A percentile compares a stretch with the other conserved stretches of the same genome.
Evolutionary conservation across 1,140 invertebrate species (phyloP).

Genomic region (Cydia amplana): DNA sequence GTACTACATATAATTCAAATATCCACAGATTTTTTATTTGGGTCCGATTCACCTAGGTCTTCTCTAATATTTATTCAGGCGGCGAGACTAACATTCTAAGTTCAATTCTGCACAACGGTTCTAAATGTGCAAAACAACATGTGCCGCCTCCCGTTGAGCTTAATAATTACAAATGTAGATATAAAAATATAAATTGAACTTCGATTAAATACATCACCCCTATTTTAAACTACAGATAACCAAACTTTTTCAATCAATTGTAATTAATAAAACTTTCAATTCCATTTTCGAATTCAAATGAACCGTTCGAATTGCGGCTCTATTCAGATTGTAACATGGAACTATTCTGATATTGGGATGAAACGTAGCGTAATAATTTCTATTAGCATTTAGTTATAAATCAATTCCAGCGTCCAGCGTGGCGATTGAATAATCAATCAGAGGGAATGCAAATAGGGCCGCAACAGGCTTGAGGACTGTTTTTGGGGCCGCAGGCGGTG

Average conservation of each 20-base stretch:
- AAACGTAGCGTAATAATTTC: slow-evolving; percentile 50
- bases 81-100: background rate
- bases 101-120: background rate
- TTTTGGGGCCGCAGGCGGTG: slow-evolving; percentile 19
- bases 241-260: slow-evolving; percentile 30
- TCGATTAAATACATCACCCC: slow-evolving; percentile 6
- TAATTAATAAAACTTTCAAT: slow-evolving; percentile 21
- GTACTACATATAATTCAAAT: no score
- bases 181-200: slow-evolving; percentile 25
- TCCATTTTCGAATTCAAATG: slow-evolving; percentile 30
- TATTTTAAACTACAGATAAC: slow-evolving; percentile 12
- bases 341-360: slow-evolving; percentile 32
- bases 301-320: background rate
- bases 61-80: background rate
- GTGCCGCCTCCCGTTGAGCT: background rate
- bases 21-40: no score
- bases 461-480: slow-evolving; percentile 54
- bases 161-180: slow-evolving; percentile 5
- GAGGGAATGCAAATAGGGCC: slow-evolving; percentile 65
- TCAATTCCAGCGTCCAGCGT: slow-evolving; percentile 57
- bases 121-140: background rate
- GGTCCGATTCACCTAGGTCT: no score
- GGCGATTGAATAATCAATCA: slow-evolving; percentile 74
- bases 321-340: slow-evolving; percentile 5
- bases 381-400: slow-evolving; percentile 65